Base-by-base conservation (phyloP, 2,113 vertebrate genomes). In the Pomatorhinus ruficollis region DNA sequence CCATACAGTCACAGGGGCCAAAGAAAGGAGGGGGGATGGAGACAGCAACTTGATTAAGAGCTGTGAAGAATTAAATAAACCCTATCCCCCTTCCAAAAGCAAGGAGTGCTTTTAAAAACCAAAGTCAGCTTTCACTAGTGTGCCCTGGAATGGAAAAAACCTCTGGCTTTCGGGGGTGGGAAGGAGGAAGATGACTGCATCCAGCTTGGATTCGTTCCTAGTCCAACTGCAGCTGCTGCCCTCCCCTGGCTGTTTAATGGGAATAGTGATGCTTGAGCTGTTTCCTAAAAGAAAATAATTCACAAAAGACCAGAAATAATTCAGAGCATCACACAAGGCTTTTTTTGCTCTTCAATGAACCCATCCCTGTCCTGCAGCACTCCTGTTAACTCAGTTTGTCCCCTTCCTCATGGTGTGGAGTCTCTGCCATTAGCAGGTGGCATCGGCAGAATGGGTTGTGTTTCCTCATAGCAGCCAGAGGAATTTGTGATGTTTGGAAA, bases 161-260 rank as follows among this genome's bases (percentile, higher is more conserved):
- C 74, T 23, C 60, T 5, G 40, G 6, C 1, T 82, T 74, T 30
- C 4, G 12, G 20, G 54, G 23, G 11, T 2, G 14, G 50, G 24
- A 5, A 57, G 69, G 60, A 69, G 60, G 39, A 68, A 35, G 69
- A 42, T 60, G 74, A 71, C 14, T 2, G 31, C 44, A 47, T 30
- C 24, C 44, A 45, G 40, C 15, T 33, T 9, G 77, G 63, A 35
- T 2, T 0, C 0, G 4, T 1, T 27, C 50, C 30, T 21, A 20
- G 27, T 72, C 42, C 44, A 44, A 22, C 44, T 20, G 54, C 13
- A 96, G 83, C 87, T 96, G 77, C 94, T 95, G 95, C 96, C 96
- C 74, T 91, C 95, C 2, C 7, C 79, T 44, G 96, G 96, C 20
- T 59, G 0, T 11, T 42, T 0, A 1, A 3, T 10, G 69, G 25